Evolutionary conservation across 35 echinoderm and acorn worm genomes (phyloP).

Genomic region (Patiria miniata): DNA sequence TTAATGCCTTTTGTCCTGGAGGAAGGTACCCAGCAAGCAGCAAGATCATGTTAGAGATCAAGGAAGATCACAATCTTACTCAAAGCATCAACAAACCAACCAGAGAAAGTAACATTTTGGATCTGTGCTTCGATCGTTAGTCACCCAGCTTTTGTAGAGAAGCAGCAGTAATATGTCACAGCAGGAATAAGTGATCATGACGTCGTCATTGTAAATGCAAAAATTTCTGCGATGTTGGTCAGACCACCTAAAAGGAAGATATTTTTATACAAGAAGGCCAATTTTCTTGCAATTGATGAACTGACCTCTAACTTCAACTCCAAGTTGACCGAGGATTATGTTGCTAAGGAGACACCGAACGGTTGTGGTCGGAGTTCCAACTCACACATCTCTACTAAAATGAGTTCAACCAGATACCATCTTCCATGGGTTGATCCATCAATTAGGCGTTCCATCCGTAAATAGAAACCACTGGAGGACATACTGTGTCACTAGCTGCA

Average conservation of each 20-base stretch:
- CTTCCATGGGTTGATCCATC: constrained; percentile 32
- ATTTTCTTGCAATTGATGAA: constrained; percentile 31
- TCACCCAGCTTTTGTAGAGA: constrained; percentile 31
- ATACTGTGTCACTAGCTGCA: background rate
- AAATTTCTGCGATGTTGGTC: constrained; percentile 23
- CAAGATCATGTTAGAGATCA: constrained; percentile 33
- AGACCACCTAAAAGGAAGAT: constrained; percentile 36
- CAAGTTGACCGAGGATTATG: constrained; percentile 37
- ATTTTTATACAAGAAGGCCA: constrained; percentile 29
- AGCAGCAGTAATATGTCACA: constrained; percentile 25
- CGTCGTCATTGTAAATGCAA: constrained; percentile 18
- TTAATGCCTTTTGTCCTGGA: constrained; percentile 14
- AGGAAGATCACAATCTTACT: constrained; percentile 26
- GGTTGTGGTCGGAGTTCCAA: no score
- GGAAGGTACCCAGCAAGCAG: constrained; percentile 31
- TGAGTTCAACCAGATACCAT: no score
- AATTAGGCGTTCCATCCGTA: constrained; percentile 36
- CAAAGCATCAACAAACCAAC: constrained; percentile 40
- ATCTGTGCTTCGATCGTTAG: constrained; percentile 50
- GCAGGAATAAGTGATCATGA: constrained; percentile 58
- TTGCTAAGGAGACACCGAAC: no score
- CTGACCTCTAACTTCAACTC: constrained; percentile 17
- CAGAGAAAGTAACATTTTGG: constrained; percentile 28
- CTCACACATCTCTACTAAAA: no score
- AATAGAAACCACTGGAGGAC: background rate